Evolutionary conservation across 2,888 invertebrate species (phyloP).

Genomic region (Branchellion lobata): DNA sequence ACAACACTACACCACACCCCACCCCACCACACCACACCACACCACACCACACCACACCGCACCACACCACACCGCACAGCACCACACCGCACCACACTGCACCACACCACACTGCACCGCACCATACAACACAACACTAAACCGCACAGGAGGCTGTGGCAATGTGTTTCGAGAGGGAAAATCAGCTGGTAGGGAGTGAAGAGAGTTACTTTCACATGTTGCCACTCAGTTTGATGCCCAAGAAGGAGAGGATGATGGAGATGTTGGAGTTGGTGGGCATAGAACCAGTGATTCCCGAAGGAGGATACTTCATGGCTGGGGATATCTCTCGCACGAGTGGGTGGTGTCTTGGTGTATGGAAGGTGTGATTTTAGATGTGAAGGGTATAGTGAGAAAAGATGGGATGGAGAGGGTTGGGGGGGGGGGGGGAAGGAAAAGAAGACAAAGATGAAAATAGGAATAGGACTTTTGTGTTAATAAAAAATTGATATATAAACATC

Average conservation of each 20-base stretch:
- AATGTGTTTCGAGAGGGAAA: constrained; percentile 80
- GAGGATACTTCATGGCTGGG: constrained; percentile 93
- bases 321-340: constrained; percentile 72
- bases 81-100: too few species aligned
- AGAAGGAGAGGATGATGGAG: constrained; percentile 57
- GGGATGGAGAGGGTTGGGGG: too few species aligned
- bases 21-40: too few species aligned
- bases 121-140: too few species aligned
- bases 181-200: constrained; percentile 73
- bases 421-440: neutral
- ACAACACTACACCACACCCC: too few species aligned
- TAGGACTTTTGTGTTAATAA: too few species aligned
- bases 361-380: too few species aligned
- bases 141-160: constrained; percentile 88
- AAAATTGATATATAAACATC: too few species aligned
- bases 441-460: neutral
- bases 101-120: too few species aligned
- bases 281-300: constrained; percentile 87
- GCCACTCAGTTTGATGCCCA: constrained; percentile 71
- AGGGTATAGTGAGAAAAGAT: too few species aligned
- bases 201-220: constrained; percentile 75
- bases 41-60: too few species aligned
- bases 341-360: neutral
- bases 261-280: constrained; percentile 73
- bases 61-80: too few species aligned